Percentiles rank a stretch among this genome's conserved stretches.
Conservation (phyloP, 2,797 vertebrate genomes). For the Takifugu ocellatus region DNA sequence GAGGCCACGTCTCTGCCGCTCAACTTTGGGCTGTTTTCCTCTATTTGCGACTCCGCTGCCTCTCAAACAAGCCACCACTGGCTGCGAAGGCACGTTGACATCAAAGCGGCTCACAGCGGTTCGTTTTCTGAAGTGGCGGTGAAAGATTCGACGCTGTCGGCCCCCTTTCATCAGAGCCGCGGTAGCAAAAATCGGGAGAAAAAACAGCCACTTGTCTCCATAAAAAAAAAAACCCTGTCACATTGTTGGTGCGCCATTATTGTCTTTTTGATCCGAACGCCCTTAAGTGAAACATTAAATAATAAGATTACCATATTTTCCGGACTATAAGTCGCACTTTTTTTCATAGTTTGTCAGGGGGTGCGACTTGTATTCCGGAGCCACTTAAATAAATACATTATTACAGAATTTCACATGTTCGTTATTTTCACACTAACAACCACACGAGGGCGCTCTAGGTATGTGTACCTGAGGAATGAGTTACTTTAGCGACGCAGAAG, state of each 20-base stretch:
- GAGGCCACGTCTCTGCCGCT: conserved; percentile 28
- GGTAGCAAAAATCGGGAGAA: conserved; percentile 28
- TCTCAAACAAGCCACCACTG: conserved; percentile 49
- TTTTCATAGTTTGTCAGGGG: too few relatives aligned
- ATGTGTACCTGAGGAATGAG: too few relatives aligned
- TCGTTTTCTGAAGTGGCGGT: conserved; percentile 53
- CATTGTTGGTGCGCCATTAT: background rate
- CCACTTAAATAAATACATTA: too few relatives aligned
- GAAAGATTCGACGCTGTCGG: conserved; percentile 54
- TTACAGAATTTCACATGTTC: too few relatives aligned
- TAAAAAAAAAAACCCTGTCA: background rate
- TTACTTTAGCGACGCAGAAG: too few relatives aligned
- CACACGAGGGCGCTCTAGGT: too few relatives aligned
- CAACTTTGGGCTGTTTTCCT: conserved; percentile 48
- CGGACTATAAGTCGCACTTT: too few relatives aligned
- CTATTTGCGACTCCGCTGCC: conserved; percentile 51
- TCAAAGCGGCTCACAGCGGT: conserved; percentile 53
- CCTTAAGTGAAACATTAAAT: too few relatives aligned
- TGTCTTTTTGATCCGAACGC: too few relatives aligned
- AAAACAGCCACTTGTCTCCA: background rate
- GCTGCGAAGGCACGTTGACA: conserved; percentile 52
- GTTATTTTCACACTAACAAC: too few relatives aligned
- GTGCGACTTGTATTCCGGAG: too few relatives aligned
- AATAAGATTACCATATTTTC: too few relatives aligned
- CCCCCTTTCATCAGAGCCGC: conserved; percentile 50